These are phyloP conservation scores for Agrotis exclamationis DNA, from an alignment of 2,888 invertebrate species.

Conservation along the genomic window DNA sequence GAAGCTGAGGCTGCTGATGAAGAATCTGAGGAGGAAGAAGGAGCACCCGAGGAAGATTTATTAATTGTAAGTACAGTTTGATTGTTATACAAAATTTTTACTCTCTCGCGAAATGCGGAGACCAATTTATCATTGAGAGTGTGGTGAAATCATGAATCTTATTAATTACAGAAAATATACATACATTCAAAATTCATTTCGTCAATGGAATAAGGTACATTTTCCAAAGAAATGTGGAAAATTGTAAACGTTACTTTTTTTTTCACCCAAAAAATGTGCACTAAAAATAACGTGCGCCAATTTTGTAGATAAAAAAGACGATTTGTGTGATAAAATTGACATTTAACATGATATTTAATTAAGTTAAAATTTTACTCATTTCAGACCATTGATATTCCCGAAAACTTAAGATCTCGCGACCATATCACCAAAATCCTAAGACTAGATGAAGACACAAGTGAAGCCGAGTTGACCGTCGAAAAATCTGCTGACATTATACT, in stretches of 20 bases:
- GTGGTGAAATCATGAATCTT: neutral
- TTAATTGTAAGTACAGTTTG: constrained; percentile 87
- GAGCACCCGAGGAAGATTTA: constrained; percentile 92
- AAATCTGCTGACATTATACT: constrained; percentile 95
- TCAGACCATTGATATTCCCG: constrained; percentile 94
- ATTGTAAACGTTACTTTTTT: no score
- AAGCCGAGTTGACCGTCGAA: constrained; percentile 93
- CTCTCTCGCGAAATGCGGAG: neutral
- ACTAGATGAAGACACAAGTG: constrained; percentile 94
- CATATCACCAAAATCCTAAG: constrained; percentile 95
- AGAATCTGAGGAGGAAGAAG: constrained; percentile 77
- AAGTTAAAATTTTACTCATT: constrained; percentile 63
- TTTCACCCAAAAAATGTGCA: neutral
- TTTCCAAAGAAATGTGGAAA: neutral
- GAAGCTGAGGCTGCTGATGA: constrained; percentile 61
- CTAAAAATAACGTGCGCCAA: neutral
- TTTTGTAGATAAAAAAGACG: neutral
- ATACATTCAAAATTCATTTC: neutral
- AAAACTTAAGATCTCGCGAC: constrained; percentile 94
- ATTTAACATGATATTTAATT: neutral
- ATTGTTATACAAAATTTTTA: neutral
- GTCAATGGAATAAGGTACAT: neutral
- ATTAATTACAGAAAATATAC: neutral
- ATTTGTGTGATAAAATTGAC: neutral
- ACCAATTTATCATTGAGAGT: neutral